phyloP scores from a whole-genome alignment of 1,140 invertebrate species.

The Daktulosphaira vitifoliae region DNA sequence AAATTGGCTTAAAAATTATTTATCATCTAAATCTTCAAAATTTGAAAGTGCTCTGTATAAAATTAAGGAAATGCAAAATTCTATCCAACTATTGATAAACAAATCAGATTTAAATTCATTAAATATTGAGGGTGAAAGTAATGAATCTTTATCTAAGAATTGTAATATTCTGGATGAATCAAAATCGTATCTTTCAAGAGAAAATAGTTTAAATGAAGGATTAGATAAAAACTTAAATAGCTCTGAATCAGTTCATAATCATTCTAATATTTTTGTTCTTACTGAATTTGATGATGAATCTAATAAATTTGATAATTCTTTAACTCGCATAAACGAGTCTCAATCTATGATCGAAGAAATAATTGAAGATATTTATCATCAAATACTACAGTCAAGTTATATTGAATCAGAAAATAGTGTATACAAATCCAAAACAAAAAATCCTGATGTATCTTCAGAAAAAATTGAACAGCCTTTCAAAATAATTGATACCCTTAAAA shows the following conservation, averaged over 20 bases:
- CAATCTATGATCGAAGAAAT: neutral
- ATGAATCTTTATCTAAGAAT: neutral
- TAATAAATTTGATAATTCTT: neutral
- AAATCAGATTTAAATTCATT: neutral
- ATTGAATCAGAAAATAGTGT: neutral
- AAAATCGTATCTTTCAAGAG: too few species aligned
- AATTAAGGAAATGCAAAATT: neutral
- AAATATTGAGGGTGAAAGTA: neutral
- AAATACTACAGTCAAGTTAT: neutral
- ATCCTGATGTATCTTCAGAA: neutral
- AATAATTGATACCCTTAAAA: neutral
- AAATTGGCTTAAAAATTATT: slow-evolving; percentile 1
- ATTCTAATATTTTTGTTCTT: too few species aligned
- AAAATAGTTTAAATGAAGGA: too few species aligned
- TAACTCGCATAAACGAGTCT: neutral
- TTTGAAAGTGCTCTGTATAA: neutral
- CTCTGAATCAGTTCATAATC: too few species aligned
- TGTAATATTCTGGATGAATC: neutral
- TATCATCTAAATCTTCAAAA: neutral
- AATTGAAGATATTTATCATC: neutral
- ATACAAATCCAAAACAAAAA: neutral
- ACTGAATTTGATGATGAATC: too few species aligned
- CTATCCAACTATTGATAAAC: neutral
- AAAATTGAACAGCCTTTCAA: neutral
- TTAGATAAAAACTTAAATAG: too few species aligned